Conservation (phyloP, 2,113 vertebrate species). For the Serinus canaria region DNA sequence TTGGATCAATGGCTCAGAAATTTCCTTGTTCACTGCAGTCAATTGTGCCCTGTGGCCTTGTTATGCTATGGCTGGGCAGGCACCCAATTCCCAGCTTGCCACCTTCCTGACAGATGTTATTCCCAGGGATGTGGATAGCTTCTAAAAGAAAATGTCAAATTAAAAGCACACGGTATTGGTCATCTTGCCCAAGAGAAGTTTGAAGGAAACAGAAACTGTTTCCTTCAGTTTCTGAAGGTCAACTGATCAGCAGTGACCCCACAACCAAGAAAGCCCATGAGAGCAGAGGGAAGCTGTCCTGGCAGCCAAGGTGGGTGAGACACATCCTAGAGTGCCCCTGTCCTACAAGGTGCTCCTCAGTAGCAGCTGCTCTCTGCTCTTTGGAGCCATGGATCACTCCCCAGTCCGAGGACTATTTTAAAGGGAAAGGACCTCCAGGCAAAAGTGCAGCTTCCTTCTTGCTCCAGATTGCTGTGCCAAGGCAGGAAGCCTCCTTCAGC, state of each 20-base stretch:
- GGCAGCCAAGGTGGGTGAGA: background rate
- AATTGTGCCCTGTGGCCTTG: slow-evolving; percentile 75
- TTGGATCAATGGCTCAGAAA: slow-evolving; percentile 85
- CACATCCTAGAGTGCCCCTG: background rate
- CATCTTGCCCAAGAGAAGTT: background rate
- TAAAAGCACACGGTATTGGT: background rate
- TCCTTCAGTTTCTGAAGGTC: too few species aligned
- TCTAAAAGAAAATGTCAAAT: background rate
- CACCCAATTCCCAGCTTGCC: slow-evolving; percentile 82
- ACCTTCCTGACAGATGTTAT: slow-evolving; percentile 21
- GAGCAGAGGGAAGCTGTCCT: background rate
- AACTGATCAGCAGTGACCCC: background rate
- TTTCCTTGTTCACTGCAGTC: slow-evolving; percentile 64
- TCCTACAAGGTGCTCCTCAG: fast-evolving
- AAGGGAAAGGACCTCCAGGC: background rate
- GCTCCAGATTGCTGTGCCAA: background rate
- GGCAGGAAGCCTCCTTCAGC: background rate
- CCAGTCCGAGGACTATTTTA: background rate
- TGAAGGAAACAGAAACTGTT: background rate
- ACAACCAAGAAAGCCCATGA: background rate
- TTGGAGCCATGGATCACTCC: fast-evolving
- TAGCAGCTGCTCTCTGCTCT: background rate
- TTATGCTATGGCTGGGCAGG: slow-evolving; percentile 62
- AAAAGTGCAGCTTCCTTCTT: background rate
- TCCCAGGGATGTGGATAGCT: background rate